Percentiles rank a stretch among this genome's conserved stretches.
Evolutionary conservation across 2,888 invertebrate species (phyloP).

Genomic region (Drosophila nr. fundita): DNA sequence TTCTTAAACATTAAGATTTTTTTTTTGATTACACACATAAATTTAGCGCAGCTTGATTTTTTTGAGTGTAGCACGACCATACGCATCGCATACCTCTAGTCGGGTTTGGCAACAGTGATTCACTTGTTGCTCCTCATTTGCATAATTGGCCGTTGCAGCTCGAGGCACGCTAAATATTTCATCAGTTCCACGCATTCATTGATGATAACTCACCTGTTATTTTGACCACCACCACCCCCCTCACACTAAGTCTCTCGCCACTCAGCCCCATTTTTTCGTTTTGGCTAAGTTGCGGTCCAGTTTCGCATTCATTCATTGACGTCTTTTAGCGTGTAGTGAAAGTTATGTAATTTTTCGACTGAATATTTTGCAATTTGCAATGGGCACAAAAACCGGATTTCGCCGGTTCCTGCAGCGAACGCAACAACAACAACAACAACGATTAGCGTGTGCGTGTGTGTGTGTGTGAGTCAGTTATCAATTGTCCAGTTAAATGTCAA

Average conservation of each 20-base stretch:
- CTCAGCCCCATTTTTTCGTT: background rate
- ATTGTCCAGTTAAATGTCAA: slow-evolving; percentile 61
- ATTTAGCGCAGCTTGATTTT: background rate
- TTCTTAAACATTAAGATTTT: background rate
- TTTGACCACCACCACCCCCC: slow-evolving; percentile 16
- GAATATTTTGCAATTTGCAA: slow-evolving; percentile 70
- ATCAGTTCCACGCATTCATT: slow-evolving; percentile 52
- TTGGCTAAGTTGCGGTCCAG: slow-evolving; percentile 56
- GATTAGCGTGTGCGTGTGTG: slow-evolving; percentile 10
- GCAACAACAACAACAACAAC: background rate
- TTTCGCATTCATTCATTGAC: slow-evolving; percentile 71
- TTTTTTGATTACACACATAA: background rate
- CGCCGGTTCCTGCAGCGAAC: slow-evolving; percentile 35
- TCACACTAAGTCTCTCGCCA: accelerated
- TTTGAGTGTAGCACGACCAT: background rate
- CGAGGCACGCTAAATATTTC: slow-evolving; percentile 40
- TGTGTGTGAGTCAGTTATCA: slow-evolving; percentile 39
- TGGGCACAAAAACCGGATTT: slow-evolving; percentile 70
- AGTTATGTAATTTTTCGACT: slow-evolving; percentile 76
- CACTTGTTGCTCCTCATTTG: slow-evolving; percentile 68
- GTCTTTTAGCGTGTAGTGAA: slow-evolving; percentile 65
- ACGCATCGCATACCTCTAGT: slow-evolving; percentile 23
- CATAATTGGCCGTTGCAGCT: slow-evolving; percentile 50
- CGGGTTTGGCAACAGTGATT: slow-evolving; percentile 56
- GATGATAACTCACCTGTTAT: slow-evolving; percentile 56